Evolutionary conservation across 2,113 vertebrate species (phyloP).

Genomic region (Saiga tatarica): DNA sequence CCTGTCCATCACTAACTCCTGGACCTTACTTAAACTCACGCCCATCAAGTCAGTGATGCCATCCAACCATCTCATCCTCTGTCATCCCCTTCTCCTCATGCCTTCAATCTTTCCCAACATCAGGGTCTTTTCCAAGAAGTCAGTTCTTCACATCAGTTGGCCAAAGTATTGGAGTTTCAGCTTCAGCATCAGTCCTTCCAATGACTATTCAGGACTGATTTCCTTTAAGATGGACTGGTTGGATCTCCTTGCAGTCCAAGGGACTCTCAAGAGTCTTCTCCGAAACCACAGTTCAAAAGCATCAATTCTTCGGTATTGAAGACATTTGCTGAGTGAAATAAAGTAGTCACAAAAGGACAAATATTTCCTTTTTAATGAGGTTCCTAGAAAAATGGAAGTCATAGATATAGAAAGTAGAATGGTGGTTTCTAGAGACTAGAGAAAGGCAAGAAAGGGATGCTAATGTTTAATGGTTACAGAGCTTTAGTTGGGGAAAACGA

Average conservation of each 20-base stretch:
- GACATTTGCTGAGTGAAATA: not conserved
- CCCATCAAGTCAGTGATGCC: not conserved
- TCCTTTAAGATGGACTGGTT: not conserved
- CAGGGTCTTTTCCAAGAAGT: not conserved
- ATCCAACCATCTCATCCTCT: not conserved
- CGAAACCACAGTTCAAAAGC: not conserved
- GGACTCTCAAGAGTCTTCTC: not conserved
- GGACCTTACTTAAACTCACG: not conserved
- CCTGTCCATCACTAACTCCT: not conserved
- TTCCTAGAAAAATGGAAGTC: not conserved
- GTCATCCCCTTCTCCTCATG: not conserved
- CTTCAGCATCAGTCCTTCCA: not conserved
- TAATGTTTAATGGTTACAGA: not conserved
- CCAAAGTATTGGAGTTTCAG: not conserved
- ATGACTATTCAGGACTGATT: not conserved
- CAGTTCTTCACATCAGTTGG: not conserved
- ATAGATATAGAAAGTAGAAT: not conserved
- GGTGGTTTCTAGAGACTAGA: not conserved
- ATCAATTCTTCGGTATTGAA: not conserved
- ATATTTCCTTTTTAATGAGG: not conserved
- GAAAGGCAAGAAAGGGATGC: not conserved
- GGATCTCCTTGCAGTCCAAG: not conserved
- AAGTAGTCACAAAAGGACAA: not conserved
- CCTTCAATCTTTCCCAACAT: not conserved
- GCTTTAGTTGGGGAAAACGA: not conserved